phyloP scores from a whole-genome alignment of 2,113 vertebrate species.

The Hippocampus abdominalis region DNA sequence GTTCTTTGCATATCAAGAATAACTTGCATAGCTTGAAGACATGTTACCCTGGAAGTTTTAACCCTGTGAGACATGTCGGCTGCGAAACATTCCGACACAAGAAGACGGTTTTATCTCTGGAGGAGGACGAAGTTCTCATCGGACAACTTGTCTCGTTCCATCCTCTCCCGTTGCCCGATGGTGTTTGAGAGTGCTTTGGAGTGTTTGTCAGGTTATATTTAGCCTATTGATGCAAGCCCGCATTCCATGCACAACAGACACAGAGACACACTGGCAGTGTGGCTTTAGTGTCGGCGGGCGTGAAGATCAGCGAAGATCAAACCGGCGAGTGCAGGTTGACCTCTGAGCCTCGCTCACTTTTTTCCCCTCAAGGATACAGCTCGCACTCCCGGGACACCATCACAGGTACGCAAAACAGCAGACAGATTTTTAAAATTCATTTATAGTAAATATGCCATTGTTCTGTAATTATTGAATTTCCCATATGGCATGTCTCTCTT shows the following conservation, averaged over 20 bases:
- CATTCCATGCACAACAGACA: constrained; percentile 87
- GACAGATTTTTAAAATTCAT: constrained; percentile 6
- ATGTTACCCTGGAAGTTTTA: constrained; percentile 9
- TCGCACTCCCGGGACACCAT: constrained; percentile 37
- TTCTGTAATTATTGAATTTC: neutral
- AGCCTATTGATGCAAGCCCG: constrained; percentile 94
- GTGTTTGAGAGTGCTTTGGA: constrained; percentile 70
- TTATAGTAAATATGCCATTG: neutral
- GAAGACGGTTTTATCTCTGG: constrained; percentile 6
- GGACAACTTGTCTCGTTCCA: constrained; percentile 4
- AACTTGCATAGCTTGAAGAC: neutral
- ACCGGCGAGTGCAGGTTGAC: constrained; percentile 64
- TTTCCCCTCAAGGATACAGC: constrained; percentile 59
- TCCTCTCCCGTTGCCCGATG: constrained; percentile 33
- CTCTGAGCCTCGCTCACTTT: constrained; percentile 57
- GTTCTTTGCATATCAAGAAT: neutral
- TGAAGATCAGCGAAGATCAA: constrained; percentile 81
- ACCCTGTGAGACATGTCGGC: constrained; percentile 13
- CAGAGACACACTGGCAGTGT: constrained; percentile 80
- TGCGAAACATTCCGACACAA: constrained; percentile 16
- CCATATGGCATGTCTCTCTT: neutral
- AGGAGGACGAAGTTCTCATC: constrained; percentile 9
- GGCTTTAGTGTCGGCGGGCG: constrained; percentile 81
- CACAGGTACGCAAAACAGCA: constrained; percentile 56
- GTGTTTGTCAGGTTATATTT: constrained; percentile 88